phyloP scores from a whole-genome alignment of 2,888 invertebrate species.

The Chloroclystis v-ata region DNA sequence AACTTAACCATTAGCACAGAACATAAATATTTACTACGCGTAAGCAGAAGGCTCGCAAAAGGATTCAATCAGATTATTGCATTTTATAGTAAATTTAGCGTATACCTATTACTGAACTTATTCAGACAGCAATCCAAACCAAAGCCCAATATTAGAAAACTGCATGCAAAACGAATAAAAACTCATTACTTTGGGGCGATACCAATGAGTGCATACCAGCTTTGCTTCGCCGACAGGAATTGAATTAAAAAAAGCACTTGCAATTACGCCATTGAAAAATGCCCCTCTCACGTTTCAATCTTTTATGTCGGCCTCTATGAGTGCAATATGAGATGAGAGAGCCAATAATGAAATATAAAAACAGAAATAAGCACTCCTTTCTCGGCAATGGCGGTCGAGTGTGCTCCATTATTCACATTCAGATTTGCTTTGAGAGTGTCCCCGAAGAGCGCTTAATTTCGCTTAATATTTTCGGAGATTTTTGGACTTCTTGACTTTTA shows the following conservation, averaged over 20 bases:
- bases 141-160: slow-evolving; percentile 20
- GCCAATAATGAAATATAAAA: slow-evolving; percentile 78
- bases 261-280: slow-evolving; percentile 74
- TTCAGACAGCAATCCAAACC: too few species aligned
- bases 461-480: slow-evolving; percentile 38
- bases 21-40: too few species aligned
- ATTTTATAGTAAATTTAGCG: too few species aligned
- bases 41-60: too few species aligned
- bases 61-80: too few species aligned
- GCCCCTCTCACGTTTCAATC: slow-evolving; percentile 76
- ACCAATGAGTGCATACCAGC: slow-evolving; percentile 73
- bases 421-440: slow-evolving; percentile 67
- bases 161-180: slow-evolving; percentile 43
- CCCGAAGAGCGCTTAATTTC: slow-evolving; percentile 64
- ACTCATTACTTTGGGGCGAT: slow-evolving; percentile 65
- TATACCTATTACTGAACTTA: too few species aligned
- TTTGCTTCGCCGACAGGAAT: slow-evolving; percentile 72
- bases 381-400: slow-evolving; percentile 58
- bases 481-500: slow-evolving; percentile 13
- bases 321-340: slow-evolving; percentile 76
- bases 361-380: slow-evolving; percentile 72
- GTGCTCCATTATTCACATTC: slow-evolving; percentile 70
- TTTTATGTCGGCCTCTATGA: slow-evolving; percentile 74
- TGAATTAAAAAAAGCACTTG: slow-evolving; percentile 74
- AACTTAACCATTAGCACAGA: too few species aligned